A percentile compares a stretch with the other conserved stretches of the same genome.
These are phyloP conservation scores for Scolopax bukidnonensis DNA, from an alignment of 2,797 vertebrate species.

Conservation along the genomic window DNA sequence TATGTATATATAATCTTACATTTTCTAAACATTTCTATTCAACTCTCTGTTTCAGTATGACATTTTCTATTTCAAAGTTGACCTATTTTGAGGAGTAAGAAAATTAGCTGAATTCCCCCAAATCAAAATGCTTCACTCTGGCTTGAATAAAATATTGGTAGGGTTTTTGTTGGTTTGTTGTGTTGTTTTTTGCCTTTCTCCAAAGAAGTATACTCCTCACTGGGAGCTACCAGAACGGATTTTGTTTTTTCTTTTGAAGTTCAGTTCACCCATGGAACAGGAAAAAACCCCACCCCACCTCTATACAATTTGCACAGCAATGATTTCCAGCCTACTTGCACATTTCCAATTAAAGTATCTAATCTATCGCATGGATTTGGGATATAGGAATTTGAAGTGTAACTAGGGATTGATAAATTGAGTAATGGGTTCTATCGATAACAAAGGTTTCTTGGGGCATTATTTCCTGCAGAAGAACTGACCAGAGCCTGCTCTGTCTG, in stretches of 20 bases:
- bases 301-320: neutral
- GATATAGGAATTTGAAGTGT: neutral
- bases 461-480: neutral
- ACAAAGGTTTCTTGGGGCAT: neutral
- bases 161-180: neutral
- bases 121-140: neutral
- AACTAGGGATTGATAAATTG: neutral
- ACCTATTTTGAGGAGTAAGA: neutral
- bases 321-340: neutral
- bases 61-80: neutral
- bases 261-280: neutral
- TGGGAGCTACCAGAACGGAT: neutral
- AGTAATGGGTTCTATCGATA: neutral
- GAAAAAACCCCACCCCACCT: neutral
- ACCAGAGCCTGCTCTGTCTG: neutral
- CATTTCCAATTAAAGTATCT: neutral
- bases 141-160: neutral
- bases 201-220: neutral
- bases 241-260: slow-evolving; percentile 28
- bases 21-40: slow-evolving; percentile 29
- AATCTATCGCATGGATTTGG: slow-evolving; percentile 16
- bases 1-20: neutral
- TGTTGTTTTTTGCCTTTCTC: neutral
- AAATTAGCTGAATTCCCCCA: neutral
- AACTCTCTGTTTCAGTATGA: neutral